These are phyloP conservation scores for Iphiclides podalirius DNA, from an alignment of 2,888 invertebrate genomes.

Conservation along the genomic window DNA sequence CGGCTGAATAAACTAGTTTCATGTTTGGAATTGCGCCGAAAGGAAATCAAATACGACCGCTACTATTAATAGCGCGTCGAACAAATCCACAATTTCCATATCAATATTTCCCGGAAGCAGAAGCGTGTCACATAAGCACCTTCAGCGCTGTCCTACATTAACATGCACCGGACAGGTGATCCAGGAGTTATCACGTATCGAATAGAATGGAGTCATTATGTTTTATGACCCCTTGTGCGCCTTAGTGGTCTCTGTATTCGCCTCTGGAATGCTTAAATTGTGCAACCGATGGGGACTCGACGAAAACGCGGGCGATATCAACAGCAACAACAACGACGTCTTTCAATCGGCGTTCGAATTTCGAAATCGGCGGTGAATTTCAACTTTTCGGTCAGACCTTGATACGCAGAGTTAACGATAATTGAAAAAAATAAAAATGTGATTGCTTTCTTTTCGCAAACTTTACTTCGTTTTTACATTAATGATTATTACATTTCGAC, in stretches of 20 bases:
- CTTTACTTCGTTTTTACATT: too few species aligned
- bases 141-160: slow-evolving; percentile 63
- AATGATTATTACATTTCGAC: too few species aligned
- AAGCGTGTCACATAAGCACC: slow-evolving; percentile 62
- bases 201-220: slow-evolving; percentile 78
- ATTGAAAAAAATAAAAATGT: too few species aligned
- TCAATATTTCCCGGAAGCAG: slow-evolving; percentile 69
- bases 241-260: slow-evolving; percentile 71
- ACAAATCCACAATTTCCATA: slow-evolving; percentile 47
- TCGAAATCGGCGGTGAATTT: background rate
- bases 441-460: too few species aligned
- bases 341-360: background rate
- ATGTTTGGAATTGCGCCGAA: too few species aligned
- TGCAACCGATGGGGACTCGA: slow-evolving; percentile 31
- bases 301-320: slow-evolving; percentile 2
- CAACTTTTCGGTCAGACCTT: too few species aligned
- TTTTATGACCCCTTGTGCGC: slow-evolving; percentile 78
- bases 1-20: too few species aligned
- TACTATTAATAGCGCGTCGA: too few species aligned
- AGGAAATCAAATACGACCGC: too few species aligned
- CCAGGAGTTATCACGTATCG: slow-evolving; percentile 75
- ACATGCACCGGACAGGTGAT: slow-evolving; percentile 71
- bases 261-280: slow-evolving; percentile 66
- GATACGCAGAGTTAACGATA: background rate
- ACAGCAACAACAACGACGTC: slow-evolving; percentile 1